Conservation (phyloP, 1,140 invertebrate species). For the Bombus waltoni region DNA sequence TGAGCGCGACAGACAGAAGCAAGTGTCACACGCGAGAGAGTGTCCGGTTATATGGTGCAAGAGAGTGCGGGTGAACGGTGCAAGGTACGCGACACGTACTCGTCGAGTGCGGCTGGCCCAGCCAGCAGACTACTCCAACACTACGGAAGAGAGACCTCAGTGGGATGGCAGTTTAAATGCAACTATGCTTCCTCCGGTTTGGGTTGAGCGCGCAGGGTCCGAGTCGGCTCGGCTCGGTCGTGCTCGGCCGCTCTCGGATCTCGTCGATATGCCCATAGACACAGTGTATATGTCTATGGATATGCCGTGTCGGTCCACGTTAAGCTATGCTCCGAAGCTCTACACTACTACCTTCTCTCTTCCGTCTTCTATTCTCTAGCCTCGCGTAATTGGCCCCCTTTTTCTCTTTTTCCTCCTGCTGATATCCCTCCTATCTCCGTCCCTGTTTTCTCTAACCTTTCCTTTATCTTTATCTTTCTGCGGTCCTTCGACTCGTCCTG, state of each 20-base stretch:
- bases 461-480: slow-evolving; percentile 12
- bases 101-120: slow-evolving; percentile 61
- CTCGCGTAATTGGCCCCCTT: not conserved
- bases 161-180: slow-evolving; percentile 78
- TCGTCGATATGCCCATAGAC: slow-evolving; percentile 80
- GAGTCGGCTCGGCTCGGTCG: slow-evolving; percentile 72
- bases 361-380: not conserved
- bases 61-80: slow-evolving; percentile 20
- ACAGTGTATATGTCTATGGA: slow-evolving; percentile 77
- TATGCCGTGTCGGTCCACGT: slow-evolving; percentile 70
- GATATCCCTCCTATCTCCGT: not conserved
- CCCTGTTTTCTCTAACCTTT: slow-evolving; percentile 28
- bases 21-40: slow-evolving; percentile 11
- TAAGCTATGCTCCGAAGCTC: slow-evolving; percentile 25
- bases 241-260: slow-evolving; percentile 74
- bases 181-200: slow-evolving; percentile 78
- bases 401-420: not conserved
- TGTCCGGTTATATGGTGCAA: slow-evolving; percentile 3
- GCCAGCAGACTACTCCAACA: slow-evolving; percentile 60
- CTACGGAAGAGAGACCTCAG: slow-evolving; percentile 67
- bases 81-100: slow-evolving; percentile 41
- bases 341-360: not conserved
- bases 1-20: slow-evolving; percentile 4
- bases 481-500: not conserved
- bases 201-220: slow-evolving; percentile 76